A percentile compares a stretch with the other conserved stretches of the same genome.
Evolutionary conservation across 2,797 vertebrate genomes (phyloP).

Genomic region (Spatula versicolor): DNA sequence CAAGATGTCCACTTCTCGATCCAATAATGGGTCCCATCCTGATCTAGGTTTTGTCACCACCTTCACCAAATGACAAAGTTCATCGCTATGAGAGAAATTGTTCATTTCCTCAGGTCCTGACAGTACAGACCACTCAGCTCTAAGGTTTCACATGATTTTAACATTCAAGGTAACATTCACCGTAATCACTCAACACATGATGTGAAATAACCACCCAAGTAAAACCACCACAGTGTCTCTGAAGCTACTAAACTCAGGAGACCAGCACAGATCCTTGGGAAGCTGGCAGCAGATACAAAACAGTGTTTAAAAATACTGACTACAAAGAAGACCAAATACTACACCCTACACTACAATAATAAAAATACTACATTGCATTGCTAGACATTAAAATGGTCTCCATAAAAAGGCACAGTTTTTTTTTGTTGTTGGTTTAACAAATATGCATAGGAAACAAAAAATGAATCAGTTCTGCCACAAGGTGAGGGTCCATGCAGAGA

Average conservation of each 20-base stretch:
- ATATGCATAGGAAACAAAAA: conserved; percentile 56
- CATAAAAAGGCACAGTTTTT: conserved; percentile 46
- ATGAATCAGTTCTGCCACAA: neutral
- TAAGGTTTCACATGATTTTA: neutral
- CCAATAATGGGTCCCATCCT: neutral
- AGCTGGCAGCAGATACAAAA: neutral
- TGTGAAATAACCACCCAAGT: neutral
- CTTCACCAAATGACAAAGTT: neutral
- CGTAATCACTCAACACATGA: neutral
- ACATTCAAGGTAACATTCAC: neutral
- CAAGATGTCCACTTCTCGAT: neutral
- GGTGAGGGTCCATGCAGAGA: conserved; percentile 59
- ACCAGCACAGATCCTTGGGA: neutral
- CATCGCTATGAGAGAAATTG: neutral
- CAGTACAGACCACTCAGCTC: neutral
- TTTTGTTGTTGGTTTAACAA: conserved; percentile 8
- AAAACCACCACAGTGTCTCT: neutral
- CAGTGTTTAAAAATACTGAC: conserved; percentile 1
- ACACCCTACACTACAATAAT: neutral
- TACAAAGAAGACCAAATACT: neutral
- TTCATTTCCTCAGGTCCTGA: neutral
- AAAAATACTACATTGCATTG: neutral
- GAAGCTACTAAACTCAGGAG: neutral
- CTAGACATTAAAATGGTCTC: neutral
- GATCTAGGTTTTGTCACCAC: neutral